Evolutionary conservation across 1,140 invertebrate species (phyloP).

Genomic region (Temnothorax curvispinosus): DNA sequence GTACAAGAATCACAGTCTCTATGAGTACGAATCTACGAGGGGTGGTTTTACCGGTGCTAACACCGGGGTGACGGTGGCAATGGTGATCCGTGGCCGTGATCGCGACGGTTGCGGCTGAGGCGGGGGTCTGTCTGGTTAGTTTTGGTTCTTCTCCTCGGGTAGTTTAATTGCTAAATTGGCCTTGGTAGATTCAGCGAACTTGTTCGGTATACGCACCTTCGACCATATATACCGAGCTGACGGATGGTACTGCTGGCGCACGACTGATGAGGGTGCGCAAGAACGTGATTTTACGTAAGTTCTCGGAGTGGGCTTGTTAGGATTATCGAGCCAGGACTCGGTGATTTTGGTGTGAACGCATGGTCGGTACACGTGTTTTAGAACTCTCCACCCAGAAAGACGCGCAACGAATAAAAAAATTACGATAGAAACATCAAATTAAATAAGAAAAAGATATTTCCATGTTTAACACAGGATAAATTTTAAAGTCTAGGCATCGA

Average conservation of each 20-base stretch:
- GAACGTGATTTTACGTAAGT: not conserved
- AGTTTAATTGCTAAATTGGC: slow-evolving; percentile 81
- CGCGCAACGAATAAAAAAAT: not conserved
- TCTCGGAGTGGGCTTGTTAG: slow-evolving; percentile 20
- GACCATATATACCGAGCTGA: slow-evolving; percentile 14
- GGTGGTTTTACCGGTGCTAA: slow-evolving; percentile 58
- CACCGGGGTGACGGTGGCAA: not conserved
- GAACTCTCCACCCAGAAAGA: not conserved
- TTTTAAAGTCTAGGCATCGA: not conserved
- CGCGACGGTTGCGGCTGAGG: slow-evolving; percentile 48
- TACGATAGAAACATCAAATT: not conserved
- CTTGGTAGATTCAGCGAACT: slow-evolving; percentile 64
- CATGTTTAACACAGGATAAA: not conserved
- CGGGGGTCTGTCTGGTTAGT: slow-evolving; percentile 68
- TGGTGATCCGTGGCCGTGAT: slow-evolving; percentile 18
- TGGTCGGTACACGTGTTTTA: not conserved
- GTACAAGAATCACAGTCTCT: slow-evolving; percentile 68
- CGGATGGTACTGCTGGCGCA: slow-evolving; percentile 16
- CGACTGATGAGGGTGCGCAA: slow-evolving; percentile 25
- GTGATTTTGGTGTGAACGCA: not conserved
- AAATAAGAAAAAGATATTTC: not conserved
- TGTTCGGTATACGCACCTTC: slow-evolving; percentile 13
- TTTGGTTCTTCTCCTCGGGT: slow-evolving; percentile 75
- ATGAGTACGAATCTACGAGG: slow-evolving; percentile 68
- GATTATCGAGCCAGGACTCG: slow-evolving; percentile 11